A percentile compares a stretch with the other conserved stretches of the same genome.
Conservation (phyloP, 2,888 invertebrate species). For the Lymantria dispar region DNA sequence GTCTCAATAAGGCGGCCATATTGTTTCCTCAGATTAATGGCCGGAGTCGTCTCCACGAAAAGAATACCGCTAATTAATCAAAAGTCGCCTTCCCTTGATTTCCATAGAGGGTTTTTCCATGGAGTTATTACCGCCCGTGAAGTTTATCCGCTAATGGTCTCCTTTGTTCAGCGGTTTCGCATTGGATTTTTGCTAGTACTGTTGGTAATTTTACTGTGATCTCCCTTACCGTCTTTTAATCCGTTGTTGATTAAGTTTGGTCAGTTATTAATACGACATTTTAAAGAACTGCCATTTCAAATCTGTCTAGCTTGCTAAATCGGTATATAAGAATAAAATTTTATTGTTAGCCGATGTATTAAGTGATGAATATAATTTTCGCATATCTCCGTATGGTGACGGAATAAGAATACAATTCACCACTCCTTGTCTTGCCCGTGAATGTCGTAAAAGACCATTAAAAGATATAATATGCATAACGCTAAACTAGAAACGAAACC, state of each 20-base stretch:
- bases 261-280: slow-evolving; percentile 29
- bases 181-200: slow-evolving; percentile 67
- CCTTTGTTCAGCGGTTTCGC: slow-evolving; percentile 68
- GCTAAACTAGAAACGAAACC: no score
- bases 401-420: no score
- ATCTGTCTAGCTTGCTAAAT: no score
- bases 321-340: no score
- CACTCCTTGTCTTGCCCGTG: no score
- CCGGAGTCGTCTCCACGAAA: slow-evolving; percentile 59
- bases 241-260: slow-evolving; percentile 62
- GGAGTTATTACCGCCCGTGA: slow-evolving; percentile 59
- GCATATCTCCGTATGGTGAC: no score
- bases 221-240: slow-evolving; percentile 52
- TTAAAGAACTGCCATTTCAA: no score
- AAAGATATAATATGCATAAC: no score
- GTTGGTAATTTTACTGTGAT: slow-evolving; percentile 51
- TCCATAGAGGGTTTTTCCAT: slow-evolving; percentile 70
- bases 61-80: slow-evolving; percentile 82
- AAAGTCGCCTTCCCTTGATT: slow-evolving; percentile 74
- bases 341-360: no score
- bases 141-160: slow-evolving; percentile 63
- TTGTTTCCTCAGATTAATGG: slow-evolving; percentile 70
- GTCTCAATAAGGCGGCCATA: slow-evolving; percentile 67
- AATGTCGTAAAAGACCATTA: no score
- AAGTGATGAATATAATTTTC: no score